Evolutionary conservation across 2,113 vertebrate species (phyloP), one percentile per base, ranked within the genome.

Genomic region (Ailuropoda melanoleuca): DNA sequence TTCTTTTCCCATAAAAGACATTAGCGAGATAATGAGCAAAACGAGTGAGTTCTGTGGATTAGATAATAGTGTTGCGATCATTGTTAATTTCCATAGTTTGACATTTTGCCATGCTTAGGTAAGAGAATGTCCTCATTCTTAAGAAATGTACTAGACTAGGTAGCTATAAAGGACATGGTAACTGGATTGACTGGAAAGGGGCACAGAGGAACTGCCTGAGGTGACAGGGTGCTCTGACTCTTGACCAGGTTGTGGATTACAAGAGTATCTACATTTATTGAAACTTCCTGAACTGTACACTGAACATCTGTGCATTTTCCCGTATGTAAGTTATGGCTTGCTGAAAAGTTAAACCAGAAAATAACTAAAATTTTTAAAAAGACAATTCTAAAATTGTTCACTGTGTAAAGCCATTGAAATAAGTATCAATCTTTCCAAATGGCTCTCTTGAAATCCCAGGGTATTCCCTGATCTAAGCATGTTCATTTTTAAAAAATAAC

Each of bases 71-170:
- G 17, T 53, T 78, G n/a, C 17, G 48, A 48, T 43, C 17, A 53
- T 46, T 88, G 31, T 85, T 93, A n/a, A 77, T 43, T 46, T 86
- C 68, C 18, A 70, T 80, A 23, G 93, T 92, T 96, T 93, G 84
- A 83, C 37, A 84, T 66, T 82, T 80, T 58, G 34, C 4, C 0
- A 18, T 48, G 3, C 31, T 74, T 90, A 50, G 75, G 7, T 95
- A 83, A 92, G 68, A 50, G 34, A 82, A 86, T 39, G 18, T 70
- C 84, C 37, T 56, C 74, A 8, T 78, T 68, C 39, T 56, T 60
- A 66, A 72, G 43, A 88, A 94, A 81, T 55, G 60, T 2, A 6
- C 14, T 77, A 34, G 96, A 24, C 56, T 18, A 17, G 31, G 18
- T 24, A 14, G n/a, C 7, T 60, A 8, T 43, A 10, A 81, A 56